A percentile compares a stretch with the other conserved stretches of the same genome.
phyloP scores from a whole-genome alignment of 2,113 vertebrate species.

The Ursus arctos region DNA sequence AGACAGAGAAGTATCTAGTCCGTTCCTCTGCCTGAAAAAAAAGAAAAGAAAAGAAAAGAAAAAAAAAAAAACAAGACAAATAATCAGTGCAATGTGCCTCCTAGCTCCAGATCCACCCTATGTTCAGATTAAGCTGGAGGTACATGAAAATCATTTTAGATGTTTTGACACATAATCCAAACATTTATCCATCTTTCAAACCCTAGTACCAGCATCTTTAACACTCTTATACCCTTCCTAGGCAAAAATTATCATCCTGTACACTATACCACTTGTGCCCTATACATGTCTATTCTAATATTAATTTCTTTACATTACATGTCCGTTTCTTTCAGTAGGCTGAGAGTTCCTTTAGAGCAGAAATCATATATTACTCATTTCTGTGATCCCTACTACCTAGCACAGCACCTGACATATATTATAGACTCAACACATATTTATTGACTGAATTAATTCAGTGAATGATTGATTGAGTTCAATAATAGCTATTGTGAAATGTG shows the following conservation, averaged over 20 bases:
- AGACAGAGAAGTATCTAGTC: conserved; percentile 98
- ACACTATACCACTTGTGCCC: background rate
- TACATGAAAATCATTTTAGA: background rate
- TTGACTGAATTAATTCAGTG: conserved; percentile 4
- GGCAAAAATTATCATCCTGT: background rate
- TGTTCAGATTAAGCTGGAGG: conserved; percentile 13
- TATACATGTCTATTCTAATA: background rate
- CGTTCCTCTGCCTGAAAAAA: conserved; percentile 92
- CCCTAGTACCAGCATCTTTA: conserved; percentile 10
- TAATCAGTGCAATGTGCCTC: conserved; percentile 25
- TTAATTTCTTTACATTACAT: conserved; percentile 52
- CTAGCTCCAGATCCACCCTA: background rate
- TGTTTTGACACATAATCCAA: background rate
- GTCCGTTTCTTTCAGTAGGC: background rate
- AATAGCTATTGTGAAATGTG: conserved; percentile 23
- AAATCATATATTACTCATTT: conserved; percentile 23
- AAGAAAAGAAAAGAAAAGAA: background rate
- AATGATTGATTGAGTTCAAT: background rate
- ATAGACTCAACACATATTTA: conserved; percentile 17
- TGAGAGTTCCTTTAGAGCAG: background rate
- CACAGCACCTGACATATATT: background rate
- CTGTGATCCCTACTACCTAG: background rate
- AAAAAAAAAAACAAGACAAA: conserved; percentile 67
- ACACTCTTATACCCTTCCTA: background rate
- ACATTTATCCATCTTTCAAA: conserved; percentile 34